Evolutionary conservation across 2,888 invertebrate genomes (phyloP).

Genomic region (Vanessa cardui): DNA sequence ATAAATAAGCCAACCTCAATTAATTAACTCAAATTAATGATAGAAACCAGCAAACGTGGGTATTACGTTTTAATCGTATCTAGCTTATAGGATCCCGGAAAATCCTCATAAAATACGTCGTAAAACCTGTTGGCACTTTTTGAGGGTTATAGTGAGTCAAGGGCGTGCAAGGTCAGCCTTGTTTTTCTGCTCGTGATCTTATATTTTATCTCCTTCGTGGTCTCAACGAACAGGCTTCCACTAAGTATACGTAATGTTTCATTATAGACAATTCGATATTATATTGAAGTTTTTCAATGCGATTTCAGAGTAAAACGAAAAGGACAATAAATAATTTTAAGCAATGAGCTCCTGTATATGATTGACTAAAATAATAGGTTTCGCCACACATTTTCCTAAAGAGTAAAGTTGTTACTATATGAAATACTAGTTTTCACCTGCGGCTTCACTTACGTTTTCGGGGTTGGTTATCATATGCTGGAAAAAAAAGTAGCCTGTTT

Average conservation of each 20-base stretch:
- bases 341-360: no score
- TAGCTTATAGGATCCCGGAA: slow-evolving; percentile 51
- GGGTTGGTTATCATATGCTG: no score
- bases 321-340: no score
- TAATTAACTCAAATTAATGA: background rate
- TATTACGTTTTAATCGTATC: slow-evolving; percentile 46
- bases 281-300: no score
- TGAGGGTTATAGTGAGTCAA: slow-evolving; percentile 35
- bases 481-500: no score
- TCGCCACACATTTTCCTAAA: no score
- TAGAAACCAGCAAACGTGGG: background rate
- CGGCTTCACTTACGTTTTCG: no score
- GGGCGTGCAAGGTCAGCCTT: slow-evolving; percentile 43
- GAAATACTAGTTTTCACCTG: no score
- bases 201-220: slow-evolving; percentile 10
- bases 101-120: slow-evolving; percentile 61
- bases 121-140: slow-evolving; percentile 67
- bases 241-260: background rate
- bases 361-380: no score
- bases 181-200: slow-evolving; percentile 13
- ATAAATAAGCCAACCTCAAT: background rate
- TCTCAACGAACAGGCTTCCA: background rate
- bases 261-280: no score
- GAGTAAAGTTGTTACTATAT: no score
- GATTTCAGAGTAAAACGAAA: no score